A percentile compares a stretch with the other conserved stretches of the same genome.
Evolutionary conservation across 2,113 vertebrate genomes (phyloP).

Genomic region (Hydrolagus affinis): DNA sequence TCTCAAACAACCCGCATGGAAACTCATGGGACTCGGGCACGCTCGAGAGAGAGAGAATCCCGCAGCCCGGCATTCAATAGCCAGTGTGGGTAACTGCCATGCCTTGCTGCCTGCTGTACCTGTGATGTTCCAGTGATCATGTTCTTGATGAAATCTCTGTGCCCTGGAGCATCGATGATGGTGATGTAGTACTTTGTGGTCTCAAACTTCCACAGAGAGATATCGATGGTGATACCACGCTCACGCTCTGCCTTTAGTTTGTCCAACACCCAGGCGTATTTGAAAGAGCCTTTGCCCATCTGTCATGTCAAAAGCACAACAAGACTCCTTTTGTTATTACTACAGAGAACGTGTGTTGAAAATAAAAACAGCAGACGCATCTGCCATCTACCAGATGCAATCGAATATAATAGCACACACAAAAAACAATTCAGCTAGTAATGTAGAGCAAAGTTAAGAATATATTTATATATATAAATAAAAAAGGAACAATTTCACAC

Average conservation of each 20-base stretch:
- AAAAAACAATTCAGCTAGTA: too few species aligned
- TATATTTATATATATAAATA: background rate
- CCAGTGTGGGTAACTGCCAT: too few species aligned
- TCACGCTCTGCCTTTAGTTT: conserved; percentile 70
- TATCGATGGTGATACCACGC: conserved; percentile 68
- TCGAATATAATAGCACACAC: too few species aligned
- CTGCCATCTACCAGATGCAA: too few species aligned
- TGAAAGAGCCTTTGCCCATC: conserved; percentile 77
- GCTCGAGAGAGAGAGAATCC: too few species aligned
- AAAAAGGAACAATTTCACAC: conserved; percentile 40
- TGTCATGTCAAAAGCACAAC: conserved; percentile 28
- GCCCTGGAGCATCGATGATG: conserved; percentile 66
- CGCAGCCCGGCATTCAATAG: too few species aligned
- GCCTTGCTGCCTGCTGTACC: conserved; percentile 38
- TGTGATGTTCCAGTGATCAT: conserved; percentile 73
- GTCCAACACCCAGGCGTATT: conserved; percentile 70
- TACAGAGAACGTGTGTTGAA: too few species aligned
- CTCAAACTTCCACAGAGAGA: conserved; percentile 73
- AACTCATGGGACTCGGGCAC: too few species aligned
- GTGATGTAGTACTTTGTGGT: conserved; percentile 64
- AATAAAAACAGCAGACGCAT: too few species aligned
- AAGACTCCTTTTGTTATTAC: background rate
- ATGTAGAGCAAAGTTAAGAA: too few species aligned
- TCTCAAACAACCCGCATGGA: too few species aligned
- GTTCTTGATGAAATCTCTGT: conserved; percentile 76